Evolutionary conservation across 2,888 invertebrate species (phyloP), one percentile per base, ranked within the genome.

Genomic region (Halictus ligatus): DNA sequence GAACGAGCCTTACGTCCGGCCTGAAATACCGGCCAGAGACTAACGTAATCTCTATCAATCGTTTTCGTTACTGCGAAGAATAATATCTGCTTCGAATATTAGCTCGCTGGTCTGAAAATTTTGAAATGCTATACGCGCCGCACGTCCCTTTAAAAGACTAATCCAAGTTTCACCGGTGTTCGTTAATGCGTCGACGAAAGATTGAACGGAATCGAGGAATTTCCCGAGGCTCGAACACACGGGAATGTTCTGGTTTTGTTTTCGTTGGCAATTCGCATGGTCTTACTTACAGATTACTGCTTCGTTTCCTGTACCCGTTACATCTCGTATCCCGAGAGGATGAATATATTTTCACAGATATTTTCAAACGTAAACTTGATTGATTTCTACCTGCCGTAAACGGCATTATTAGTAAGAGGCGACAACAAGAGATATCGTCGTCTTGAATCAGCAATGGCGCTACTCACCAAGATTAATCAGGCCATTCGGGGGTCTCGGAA

Each of bases 271-370:
- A 93, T 94, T 92, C 89, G 92, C 93, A 92, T 84, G 92, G 86
- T 91, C 91, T 94, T 94, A 94, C 94, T 94, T 94, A 94, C 94
- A 93, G 94, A 93, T 94, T 89, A 91, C 92, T 93, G 93, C 91
- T 93, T 93, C 91, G 89, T 91, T 93, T 91, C 88, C 92, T 92
- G 92, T 89, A 92, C 92, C 92, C 92, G 90, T 91, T 92, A 91
- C 91, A 91, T 87, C 89, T 92, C 64, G 29, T 64, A 64, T 64
- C 93, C 91, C 85, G 91, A 92, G 90, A 92, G 90, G 91, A 86
- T 88, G 92, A 89, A 88, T 89, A 91, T 89, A 84, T 79, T 92
- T 91, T 90, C 89, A 92, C 93, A 91, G 91, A 92, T 92, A 94
- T 94, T 94, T 94, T 94, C 93, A 94, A 94, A 92, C 21, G 92